Base-by-base conservation (phyloP, 2,797 vertebrate species). In the Muraenolepis orangiensis region DNA sequence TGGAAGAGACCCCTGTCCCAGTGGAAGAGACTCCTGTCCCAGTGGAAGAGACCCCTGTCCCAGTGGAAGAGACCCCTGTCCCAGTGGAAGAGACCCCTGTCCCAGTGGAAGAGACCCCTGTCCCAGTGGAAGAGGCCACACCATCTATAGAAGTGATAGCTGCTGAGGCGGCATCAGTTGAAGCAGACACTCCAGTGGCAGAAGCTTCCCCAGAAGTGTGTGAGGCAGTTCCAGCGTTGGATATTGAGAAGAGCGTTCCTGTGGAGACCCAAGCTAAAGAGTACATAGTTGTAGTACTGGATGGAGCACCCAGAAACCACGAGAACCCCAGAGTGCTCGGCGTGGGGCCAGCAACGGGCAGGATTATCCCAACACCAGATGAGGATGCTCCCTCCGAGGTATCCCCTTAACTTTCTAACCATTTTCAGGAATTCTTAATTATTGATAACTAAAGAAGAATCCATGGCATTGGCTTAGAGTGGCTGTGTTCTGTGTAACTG, bases 271-370 rank as follows among this genome's bases (percentile, higher is more conserved):
- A n/a, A 16, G 67, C 67, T 72, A 85, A 82, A 61, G 79, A 94
- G 76, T 93, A 90, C 76, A 85, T 94, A 34, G 86, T 93, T 51
- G 91, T 94, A 66, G 81, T 93, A 72, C 82, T 94, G 76, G 93
- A 94, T 70, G 93, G 92, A 80, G 69, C 84, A 28, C 83, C 91
- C 3, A 90, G 89, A 82, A 32, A 76, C 23, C 90, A 92, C 1
- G 92, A 90, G 64, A 87, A 81, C 51, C 87, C 87, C 31, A 93
- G 81, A 81, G 91, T 94, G 20, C 85, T 94, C 1, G 92, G 91
- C 68, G 85, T 94, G 30, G 89, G 86, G 4, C 79, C 88, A 13
- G 70, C 91, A 82, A 91, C 78, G 0, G 90, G 91, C 31, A 90
- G 87, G 79, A 70, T 91, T 73, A 92, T 92, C 78, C 85, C 90